Percentiles rank a stretch among this genome's conserved stretches.
Evolutionary conservation across 2,797 vertebrate genomes (phyloP).

Genomic region (Neosilurus hyrtlii): DNA sequence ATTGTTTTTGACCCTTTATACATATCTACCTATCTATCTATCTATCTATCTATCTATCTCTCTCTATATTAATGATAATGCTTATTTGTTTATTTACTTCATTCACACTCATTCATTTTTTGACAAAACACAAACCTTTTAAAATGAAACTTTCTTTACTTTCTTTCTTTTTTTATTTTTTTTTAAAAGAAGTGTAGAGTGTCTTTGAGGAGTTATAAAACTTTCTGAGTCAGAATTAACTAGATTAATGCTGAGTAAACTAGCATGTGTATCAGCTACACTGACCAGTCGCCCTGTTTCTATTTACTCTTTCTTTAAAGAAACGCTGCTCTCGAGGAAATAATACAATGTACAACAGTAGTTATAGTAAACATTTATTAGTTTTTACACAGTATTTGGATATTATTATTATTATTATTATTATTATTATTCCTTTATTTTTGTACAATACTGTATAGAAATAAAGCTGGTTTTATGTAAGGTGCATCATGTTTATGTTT

Average conservation of each 20-base stretch:
- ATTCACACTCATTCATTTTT: constrained; percentile 24
- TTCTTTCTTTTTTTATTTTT: too few relatives aligned
- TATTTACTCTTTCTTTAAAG: constrained; percentile 41
- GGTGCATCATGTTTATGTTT: neutral
- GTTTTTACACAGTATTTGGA: constrained; percentile 57
- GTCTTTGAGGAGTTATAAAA: neutral
- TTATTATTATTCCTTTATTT: constrained; percentile 79
- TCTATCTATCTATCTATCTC: too few relatives aligned
- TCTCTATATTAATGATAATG: constrained; percentile 50
- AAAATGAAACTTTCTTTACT: neutral
- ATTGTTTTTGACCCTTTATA: constrained; percentile 62
- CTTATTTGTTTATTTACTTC: constrained; percentile 41
- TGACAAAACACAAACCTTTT: neutral
- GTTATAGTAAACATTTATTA: constrained; percentile 40
- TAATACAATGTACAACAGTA: constrained; percentile 39
- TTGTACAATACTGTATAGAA: constrained; percentile 81
- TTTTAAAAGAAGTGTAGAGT: constrained; percentile 10
- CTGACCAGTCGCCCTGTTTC: constrained; percentile 34
- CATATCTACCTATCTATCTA: too few relatives aligned
- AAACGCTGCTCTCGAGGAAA: constrained; percentile 52
- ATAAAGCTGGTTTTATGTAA: constrained; percentile 73
- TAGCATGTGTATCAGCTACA: constrained; percentile 12
- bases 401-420: constrained; percentile 62
- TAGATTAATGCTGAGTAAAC: neutral
- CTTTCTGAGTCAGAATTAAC: neutral